A percentile compares a stretch with the other conserved stretches of the same genome.
Conservation (phyloP, 2,797 vertebrate species). For the Pogoniulus pusillus region DNA sequence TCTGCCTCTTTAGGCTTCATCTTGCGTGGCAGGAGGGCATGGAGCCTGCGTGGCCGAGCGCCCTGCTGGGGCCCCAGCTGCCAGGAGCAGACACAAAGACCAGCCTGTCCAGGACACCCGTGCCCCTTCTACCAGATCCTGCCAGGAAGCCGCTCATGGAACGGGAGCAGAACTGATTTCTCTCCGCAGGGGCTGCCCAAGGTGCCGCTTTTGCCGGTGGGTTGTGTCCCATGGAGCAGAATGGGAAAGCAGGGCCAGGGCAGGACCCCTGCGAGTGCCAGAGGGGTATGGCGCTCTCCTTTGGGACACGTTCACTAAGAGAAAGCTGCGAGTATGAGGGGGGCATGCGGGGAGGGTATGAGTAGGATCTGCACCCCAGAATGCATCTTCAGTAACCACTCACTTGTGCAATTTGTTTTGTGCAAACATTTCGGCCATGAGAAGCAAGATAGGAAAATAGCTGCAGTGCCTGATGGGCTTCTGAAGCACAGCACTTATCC, state of each 20-base stretch:
- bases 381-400: neutral
- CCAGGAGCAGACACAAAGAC: neutral
- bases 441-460: neutral
- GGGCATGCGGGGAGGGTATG: fast-evolving
- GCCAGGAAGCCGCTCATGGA: neutral
- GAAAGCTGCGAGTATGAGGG: fast-evolving
- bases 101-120: fast-evolving
- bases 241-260: fast-evolving
- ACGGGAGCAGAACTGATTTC: neutral
- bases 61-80: neutral
- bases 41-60: fast-evolving
- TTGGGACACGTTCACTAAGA: fast-evolving
- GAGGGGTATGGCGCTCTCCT: neutral
- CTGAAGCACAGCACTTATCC: neutral
- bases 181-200: neutral
- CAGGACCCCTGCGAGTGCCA: fast-evolving
- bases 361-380: too few species aligned
- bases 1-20: neutral
- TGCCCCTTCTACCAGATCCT: fast-evolving
- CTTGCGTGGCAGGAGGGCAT: neutral
- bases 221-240: fast-evolving
- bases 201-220: fast-evolving
- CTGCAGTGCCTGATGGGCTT: neutral
- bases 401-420: neutral
- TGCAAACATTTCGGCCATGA: neutral